Conservation (phyloP, 2,113 vertebrate species). For the Psittacara wagleri region DNA sequence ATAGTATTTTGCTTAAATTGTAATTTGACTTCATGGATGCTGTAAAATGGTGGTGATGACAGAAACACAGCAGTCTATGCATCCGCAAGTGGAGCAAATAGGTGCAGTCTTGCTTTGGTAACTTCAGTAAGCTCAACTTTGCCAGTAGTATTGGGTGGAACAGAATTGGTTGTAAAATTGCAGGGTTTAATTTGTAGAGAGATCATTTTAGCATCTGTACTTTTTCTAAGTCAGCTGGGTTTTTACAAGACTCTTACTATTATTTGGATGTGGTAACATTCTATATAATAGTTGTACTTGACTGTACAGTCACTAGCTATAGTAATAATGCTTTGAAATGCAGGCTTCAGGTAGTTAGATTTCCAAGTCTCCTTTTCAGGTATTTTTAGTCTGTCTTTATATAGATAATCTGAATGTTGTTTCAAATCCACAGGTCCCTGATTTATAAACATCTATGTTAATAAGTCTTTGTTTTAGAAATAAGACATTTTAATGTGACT, state of each 20-base stretch:
- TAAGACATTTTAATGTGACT: background rate
- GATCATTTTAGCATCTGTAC: background rate
- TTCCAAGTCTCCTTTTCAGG: background rate
- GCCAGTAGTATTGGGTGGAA: background rate
- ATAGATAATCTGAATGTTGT: background rate
- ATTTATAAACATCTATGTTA: background rate
- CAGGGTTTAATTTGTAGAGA: background rate
- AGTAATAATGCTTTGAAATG: background rate
- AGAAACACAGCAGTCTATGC: background rate
- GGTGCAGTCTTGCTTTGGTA: background rate
- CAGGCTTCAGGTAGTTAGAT: background rate
- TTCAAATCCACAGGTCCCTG: background rate
- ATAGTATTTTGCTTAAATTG: background rate
- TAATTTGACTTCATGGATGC: background rate
- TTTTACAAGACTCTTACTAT: background rate
- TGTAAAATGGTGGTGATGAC: background rate
- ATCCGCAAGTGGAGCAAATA: background rate
- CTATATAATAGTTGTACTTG: background rate
- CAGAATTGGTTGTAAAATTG: background rate
- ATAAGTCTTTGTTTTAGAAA: background rate
- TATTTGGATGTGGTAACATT: background rate
- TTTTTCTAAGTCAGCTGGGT: background rate
- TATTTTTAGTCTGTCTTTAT: background rate
- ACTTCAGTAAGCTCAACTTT: background rate
- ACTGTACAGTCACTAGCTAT: background rate